Conservation (phyloP, 1,140 invertebrate species). For the Phthorimaea operculella region DNA sequence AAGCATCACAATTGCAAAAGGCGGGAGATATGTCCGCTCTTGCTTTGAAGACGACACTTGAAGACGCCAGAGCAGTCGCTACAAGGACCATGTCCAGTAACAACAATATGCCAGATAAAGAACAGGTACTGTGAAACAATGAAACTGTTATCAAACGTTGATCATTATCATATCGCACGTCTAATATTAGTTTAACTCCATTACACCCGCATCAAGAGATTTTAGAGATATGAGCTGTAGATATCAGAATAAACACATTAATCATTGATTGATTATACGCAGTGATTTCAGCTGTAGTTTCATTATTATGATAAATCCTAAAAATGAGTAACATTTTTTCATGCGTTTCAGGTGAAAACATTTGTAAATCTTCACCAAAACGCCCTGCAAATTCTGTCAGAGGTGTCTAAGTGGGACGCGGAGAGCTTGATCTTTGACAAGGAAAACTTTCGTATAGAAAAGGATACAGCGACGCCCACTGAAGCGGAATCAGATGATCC, state of each 20-base stretch:
- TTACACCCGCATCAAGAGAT: too few relatives aligned
- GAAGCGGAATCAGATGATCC: conserved; percentile 65
- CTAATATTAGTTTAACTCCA: too few relatives aligned
- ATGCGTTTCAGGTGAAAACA: conserved; percentile 38
- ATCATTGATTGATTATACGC: too few relatives aligned
- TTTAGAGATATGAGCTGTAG: too few relatives aligned
- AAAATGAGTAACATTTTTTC: too few relatives aligned
- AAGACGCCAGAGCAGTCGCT: conserved; percentile 45
- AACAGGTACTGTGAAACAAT: conserved; percentile 12
- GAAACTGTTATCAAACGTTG: too few relatives aligned
- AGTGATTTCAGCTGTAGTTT: too few relatives aligned
- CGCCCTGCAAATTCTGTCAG: conserved; percentile 63
- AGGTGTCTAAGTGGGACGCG: conserved; percentile 66
- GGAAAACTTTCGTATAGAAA: conserved; percentile 66
- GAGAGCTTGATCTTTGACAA: conserved; percentile 65
- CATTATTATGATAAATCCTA: too few relatives aligned
- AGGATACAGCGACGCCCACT: conserved; percentile 48
- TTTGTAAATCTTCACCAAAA: conserved; percentile 68
- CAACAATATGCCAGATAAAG: conserved; percentile 37
- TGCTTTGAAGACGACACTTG: conserved; percentile 44
- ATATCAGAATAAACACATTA: too few relatives aligned
- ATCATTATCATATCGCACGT: too few relatives aligned
- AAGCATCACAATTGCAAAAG: conserved; percentile 46
- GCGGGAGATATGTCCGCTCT: conserved; percentile 43
- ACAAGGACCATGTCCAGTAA: conserved; percentile 37